These are phyloP conservation scores for Limosa lapponica DNA, from an alignment of 2,797 vertebrate genomes.

Conservation along the genomic window DNA sequence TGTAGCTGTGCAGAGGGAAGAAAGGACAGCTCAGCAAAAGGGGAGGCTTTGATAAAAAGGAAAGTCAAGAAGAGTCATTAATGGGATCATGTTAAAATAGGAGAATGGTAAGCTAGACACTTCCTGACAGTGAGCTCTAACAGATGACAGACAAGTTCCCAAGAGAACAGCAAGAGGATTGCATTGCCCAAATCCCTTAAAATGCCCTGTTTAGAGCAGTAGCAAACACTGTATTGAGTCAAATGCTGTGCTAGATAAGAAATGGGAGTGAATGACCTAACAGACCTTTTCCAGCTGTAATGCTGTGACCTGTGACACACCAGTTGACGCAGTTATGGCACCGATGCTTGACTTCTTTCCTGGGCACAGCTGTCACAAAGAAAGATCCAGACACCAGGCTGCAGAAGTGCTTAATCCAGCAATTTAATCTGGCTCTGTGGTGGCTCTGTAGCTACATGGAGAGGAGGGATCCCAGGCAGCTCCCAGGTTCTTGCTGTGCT, in stretches of 20 bases:
- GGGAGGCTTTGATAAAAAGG: background rate
- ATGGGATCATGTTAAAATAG: background rate
- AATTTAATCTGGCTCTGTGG: conserved; percentile 6
- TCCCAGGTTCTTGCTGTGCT: background rate
- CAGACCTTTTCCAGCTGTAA: background rate
- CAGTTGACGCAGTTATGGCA: conserved; percentile 2
- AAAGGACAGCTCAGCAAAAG: background rate
- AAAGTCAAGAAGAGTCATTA: background rate
- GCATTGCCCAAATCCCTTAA: background rate
- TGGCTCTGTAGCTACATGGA: background rate
- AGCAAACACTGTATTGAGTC: background rate
- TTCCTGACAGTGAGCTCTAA: background rate
- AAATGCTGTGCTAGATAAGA: conserved; percentile 12
- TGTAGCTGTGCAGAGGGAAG: background rate
- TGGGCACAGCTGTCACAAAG: conserved; percentile 37
- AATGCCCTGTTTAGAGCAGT: background rate
- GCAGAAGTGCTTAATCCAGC: conserved; percentile 42
- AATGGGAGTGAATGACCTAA: background rate
- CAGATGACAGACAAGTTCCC: background rate
- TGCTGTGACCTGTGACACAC: background rate
- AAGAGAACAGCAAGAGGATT: background rate
- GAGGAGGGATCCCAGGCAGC: conserved; percentile 4
- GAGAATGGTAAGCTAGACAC: accelerated
- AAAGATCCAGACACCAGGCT: background rate
- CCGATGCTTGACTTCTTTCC: background rate